These are phyloP conservation scores for Lithosia quadra DNA, from an alignment of 2,888 invertebrate genomes.

Conservation along the genomic window DNA sequence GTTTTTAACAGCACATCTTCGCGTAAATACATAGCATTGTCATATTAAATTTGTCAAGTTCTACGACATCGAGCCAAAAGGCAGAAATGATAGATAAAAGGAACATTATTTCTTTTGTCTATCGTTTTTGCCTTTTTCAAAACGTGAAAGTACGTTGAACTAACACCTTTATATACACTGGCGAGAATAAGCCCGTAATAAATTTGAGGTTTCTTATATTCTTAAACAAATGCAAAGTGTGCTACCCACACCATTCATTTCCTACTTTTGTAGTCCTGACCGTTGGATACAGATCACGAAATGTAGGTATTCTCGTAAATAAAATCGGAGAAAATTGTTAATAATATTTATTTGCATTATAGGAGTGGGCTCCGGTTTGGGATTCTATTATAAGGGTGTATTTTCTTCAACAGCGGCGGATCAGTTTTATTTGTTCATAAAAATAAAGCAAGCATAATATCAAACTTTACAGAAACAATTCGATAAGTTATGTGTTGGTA, in stretches of 20 bases:
- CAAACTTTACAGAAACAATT: constrained; percentile 5
- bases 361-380: constrained; percentile 1
- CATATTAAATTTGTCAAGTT: no score
- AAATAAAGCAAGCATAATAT: constrained; percentile 9
- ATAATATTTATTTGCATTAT: constrained; percentile 14
- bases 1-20: no score
- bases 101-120: no score
- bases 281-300: not conserved
- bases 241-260: not conserved
- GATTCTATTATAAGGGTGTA: constrained; percentile 10
- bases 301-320: constrained; percentile 1
- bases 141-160: no score
- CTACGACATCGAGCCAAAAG: no score
- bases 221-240: constrained; percentile 3
- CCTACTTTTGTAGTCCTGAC: constrained; percentile 3
- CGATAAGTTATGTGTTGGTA: not conserved
- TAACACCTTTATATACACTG: not conserved
- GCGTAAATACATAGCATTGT: no score
- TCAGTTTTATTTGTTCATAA: constrained; percentile 18
- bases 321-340: constrained; percentile 1
- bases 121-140: no score
- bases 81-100: no score
- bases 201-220: not conserved
- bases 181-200: not conserved
- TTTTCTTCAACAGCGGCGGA: constrained; percentile 8